Evolutionary conservation across 2,113 vertebrate genomes (phyloP), one percentile per base, ranked within the genome.

Genomic region (Eubucco bourcierii): DNA sequence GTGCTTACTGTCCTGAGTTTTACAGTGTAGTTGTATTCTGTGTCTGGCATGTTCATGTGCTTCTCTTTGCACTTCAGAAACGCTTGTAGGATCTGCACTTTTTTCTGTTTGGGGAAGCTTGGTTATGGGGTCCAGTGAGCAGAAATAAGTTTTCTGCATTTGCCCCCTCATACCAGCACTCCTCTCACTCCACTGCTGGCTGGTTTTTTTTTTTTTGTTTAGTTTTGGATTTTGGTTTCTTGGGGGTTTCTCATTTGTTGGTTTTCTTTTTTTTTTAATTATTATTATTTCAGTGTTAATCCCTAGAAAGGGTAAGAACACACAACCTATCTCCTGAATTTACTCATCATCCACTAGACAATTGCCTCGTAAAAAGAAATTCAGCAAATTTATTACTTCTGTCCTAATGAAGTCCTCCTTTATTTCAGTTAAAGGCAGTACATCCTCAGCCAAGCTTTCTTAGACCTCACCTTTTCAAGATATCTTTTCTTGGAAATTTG

Each of bases 391-490:
- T 44, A 73, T 55, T 80, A 44, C 82, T 92, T 84, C 80, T 33
- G 15, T 78, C 70, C 52, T 90, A 78, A 87, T 74, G 61, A 87
- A 84, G 72, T 41, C 23, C 31, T 56, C n/a, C 73, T 83, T 79
- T 12, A 1, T 25, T 6, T 56, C 31, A 68, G 5, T 59, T 78
- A 55, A 74, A 55, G 68, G n/a, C 73, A 70, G 20, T 21, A 44
- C 6, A 46, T 11, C 16, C 56, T 74, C 0, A 0, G 50, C 11
- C 87, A 80, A 28, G 15, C 61, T 91, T 81, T 87, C 80, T 64
- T 77, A 80, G 70, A 44, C 60, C 70, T 93, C 66, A 93, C 68
- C 91, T 89, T 92, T 90, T 44, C 63, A 71, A 82, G 63, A 58
- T 56, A 37, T 46, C 65, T 81, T 71, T 53, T 68, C 17, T 0